phyloP scores from a whole-genome alignment of 2,113 vertebrate genomes.

The Hemiprocne comata region DNA sequence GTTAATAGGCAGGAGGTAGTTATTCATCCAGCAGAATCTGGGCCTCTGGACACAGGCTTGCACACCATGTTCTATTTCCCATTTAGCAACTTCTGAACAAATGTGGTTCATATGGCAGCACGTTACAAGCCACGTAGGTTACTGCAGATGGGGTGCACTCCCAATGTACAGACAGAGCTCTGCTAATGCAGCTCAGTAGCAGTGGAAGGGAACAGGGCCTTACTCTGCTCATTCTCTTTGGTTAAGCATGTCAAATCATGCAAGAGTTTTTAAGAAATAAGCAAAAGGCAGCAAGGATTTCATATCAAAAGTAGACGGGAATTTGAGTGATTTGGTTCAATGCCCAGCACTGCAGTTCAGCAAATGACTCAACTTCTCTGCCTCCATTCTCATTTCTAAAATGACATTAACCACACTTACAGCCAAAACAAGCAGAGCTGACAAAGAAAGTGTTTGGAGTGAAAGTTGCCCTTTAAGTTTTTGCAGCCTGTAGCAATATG shows the following conservation, averaged over 20 bases:
- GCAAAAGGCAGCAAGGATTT: neutral
- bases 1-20: neutral
- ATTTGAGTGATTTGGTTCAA: conserved; percentile 16
- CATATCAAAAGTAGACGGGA: neutral
- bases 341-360: neutral
- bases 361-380: conserved; percentile 1
- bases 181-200: neutral
- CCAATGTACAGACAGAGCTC: neutral
- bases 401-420: neutral
- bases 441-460: neutral
- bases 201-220: neutral
- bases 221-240: neutral
- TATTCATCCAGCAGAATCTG: neutral
- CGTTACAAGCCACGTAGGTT: neutral
- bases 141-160: neutral
- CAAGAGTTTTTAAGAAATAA: neutral
- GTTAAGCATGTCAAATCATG: neutral
- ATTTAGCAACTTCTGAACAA: neutral
- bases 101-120: neutral
- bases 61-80: neutral
- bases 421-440: neutral
- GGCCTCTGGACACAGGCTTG: neutral
- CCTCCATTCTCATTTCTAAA: neutral
- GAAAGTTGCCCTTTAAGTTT: neutral
- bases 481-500: neutral